Base-by-base conservation (phyloP, 2,888 invertebrate species). In the Lepidocyrtinus sp. region DNA sequence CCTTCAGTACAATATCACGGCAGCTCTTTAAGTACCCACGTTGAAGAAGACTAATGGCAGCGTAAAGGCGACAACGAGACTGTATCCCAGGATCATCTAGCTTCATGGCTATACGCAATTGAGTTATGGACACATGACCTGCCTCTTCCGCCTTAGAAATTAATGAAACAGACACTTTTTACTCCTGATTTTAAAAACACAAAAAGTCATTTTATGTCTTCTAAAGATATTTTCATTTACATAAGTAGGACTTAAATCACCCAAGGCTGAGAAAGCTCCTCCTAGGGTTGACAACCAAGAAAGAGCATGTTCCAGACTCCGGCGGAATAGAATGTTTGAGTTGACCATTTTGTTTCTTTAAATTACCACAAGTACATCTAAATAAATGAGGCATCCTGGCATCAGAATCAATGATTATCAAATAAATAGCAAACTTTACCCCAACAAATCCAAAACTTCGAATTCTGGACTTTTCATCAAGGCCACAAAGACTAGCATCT, bases 281-380 rank as follows among this genome's bases (percentile, higher is more conserved):
- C 98, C 99, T 17, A 99, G 91, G 0, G 99, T 98, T 21, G 98
- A 98, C 24, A 99, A 89, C 96, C 97, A 97, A 19, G 97, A 96
- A 91, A 98, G 92, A 26, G 95, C 92, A 89, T 94, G 92, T 86
- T 96, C 96, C 86, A 95, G 90, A 89, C 96, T 95, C 50, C 78
- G 46, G 50, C 80, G 80, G 21, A 76, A 80, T 12, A 75, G 62
- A 36, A 85, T 62, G 24, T 73, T 78, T 12, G 71, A 72, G 21
- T 72, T 82, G 1, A 79, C 63, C 21, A 86, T 81, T 46, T 68
- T 64, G 69, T 81, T 85, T 22, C 85, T 85, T 45, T 22, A 81
- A 74, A 55, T 2, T 2, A 50, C 1, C 12, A 50, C 17, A 12
- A 36, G 36, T 36, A 36, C 36, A 12, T 5, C 5, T 5, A 7